Conservation (phyloP, 2,888 invertebrate species). For the Penaeus monodon region DNA sequence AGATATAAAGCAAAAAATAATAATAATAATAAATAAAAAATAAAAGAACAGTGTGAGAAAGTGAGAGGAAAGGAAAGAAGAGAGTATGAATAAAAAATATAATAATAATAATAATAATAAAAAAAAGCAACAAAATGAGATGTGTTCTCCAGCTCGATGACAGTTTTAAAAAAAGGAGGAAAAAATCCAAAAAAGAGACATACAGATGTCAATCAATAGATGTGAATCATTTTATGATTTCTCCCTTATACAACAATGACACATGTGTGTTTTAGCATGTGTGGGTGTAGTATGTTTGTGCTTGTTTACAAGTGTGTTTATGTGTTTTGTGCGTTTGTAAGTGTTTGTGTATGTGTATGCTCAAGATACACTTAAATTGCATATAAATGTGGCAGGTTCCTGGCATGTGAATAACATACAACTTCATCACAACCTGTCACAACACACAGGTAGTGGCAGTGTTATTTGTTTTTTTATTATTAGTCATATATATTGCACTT, state of each 20-base stretch:
- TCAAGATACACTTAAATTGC: too few relatives aligned
- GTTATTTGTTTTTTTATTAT: background rate
- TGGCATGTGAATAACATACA: slow-evolving; percentile 7
- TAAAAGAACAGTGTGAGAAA: background rate
- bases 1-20: too few relatives aligned
- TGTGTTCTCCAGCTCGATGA: slow-evolving; percentile 26
- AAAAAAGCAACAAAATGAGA: slow-evolving; percentile 24
- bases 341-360: too few relatives aligned
- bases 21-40: too few relatives aligned
- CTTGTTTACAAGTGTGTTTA: too few relatives aligned
- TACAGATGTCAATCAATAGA: background rate
- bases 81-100: background rate
- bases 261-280: too few relatives aligned
- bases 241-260: too few relatives aligned
- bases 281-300: too few relatives aligned
- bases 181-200: background rate
- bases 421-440: slow-evolving; percentile 31
- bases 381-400: too few relatives aligned
- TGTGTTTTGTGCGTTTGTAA: too few relatives aligned
- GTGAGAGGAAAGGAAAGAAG: too few relatives aligned
- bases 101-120: background rate
- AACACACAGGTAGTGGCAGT: slow-evolving; percentile 25
- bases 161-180: background rate
- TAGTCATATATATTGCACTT: too few relatives aligned
- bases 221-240: background rate